Evolutionary conservation across 2,113 vertebrate genomes (phyloP), one percentile per base, ranked within the genome.

Genomic region (Progne subis): DNA sequence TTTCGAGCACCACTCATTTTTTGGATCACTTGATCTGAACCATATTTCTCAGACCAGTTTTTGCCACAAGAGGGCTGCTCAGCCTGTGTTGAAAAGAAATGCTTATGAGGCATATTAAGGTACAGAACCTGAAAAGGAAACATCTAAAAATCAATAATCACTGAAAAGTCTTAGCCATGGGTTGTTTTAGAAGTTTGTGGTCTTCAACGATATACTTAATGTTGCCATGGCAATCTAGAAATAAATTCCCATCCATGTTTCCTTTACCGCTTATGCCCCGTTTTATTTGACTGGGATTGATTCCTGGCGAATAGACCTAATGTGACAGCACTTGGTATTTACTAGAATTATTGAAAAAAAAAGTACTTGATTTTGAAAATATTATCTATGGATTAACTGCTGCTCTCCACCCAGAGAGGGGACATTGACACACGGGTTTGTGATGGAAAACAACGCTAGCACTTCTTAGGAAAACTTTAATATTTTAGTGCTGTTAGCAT

Each of bases 41-140:
- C 26, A 57, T 37, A 39, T 55, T 88, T 80, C 14, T 64, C 20
- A 61, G 23, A 50, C 23, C 43, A 16, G 1, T 57, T 92, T 82
- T 69, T 63, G 50, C 74, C 89, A 91, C 70, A 57, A 85, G 75
- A 72, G 70, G 57, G 74, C 75, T 55, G 50, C 43, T 87, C 37
- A 80, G 75, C 26, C 24, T 43, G 1, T 65, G 17, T 34, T 74
- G 67, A 67, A 91, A 70, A 69, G 5, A 19, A 50, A 18, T 7
- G 13, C 5, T 82, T 47, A 10, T 0, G 10, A 57, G 8, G 21
- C 26, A 31, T 39, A n/a, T 70, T 56, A 49, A 57, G 14, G 12
- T 8, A 49, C 16, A 25, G 37, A 94, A 46, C 4, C 43, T 37
- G 59, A 74, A 85, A 86, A 65, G 1, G 1, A 84, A 88, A 26